Evolutionary conservation across 1,140 invertebrate genomes (phyloP), one percentile per base, ranked within the genome.

Genomic region (Arctopsyche grandis): DNA sequence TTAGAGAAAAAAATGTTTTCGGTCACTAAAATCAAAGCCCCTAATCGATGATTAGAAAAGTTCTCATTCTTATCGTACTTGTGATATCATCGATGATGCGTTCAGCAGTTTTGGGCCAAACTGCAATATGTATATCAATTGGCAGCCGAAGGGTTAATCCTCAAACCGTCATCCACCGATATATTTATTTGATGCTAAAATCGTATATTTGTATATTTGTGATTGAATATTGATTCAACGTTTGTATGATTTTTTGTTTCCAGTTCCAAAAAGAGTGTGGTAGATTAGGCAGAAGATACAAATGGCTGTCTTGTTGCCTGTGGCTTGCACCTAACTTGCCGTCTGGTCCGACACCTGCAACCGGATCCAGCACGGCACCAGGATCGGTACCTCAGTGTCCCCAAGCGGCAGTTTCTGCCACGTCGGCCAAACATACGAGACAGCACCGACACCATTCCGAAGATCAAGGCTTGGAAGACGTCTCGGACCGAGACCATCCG

Each of bases 251-350:
- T 58, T 44, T 56, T 71, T 43, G n/a, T 16, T 69, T 70, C 9
- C 83, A 88, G 88, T 88, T 89, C 84, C 87, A 87, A 66, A 88
- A 87, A 58, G 86, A 88, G 74, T 86, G 85, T 79, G 85, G 84
- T 0, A 85, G 86, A 0, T 79, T 88, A 0, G 85, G 84, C 0
- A 83, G 85, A 0, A 85, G 87, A 0, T 84, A 89, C 80, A 84
- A 83, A 0, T 88, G 87, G 87, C 80, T 89, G 0, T 84, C 86
- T 0, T 88, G 87, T 81, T 88, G 88, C 76, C 79, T 85, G 44
- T 78, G 82, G 58, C 81, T 85, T 29, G 83, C 85, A 14, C 83
- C 84, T 0, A 76, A 83, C 10, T 24, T 77, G 0, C 48, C 69
- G 4, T 12, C 58, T 3, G 58, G 73, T 24, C 81, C 85, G 19